Evolutionary conservation across 2,888 invertebrate species (phyloP).

Genomic region (Cephus sareptanus): DNA sequence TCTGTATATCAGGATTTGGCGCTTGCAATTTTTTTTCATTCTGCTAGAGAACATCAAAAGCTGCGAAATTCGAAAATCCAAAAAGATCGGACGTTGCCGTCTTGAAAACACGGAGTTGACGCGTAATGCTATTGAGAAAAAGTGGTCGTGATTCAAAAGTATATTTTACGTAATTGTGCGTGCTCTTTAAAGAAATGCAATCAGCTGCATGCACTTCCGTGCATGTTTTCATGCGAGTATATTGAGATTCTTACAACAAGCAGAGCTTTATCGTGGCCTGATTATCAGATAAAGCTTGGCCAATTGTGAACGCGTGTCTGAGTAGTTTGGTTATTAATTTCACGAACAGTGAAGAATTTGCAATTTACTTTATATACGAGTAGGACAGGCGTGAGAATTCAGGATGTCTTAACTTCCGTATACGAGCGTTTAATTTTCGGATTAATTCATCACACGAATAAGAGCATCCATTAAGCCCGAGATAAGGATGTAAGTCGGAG

Average conservation of each 20-base stretch:
- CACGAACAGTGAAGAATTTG: background rate
- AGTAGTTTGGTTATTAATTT: background rate
- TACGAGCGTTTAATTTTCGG: constrained; percentile 26
- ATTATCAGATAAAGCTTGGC: background rate
- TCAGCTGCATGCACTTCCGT: background rate
- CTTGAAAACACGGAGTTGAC: background rate
- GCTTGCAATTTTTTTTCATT: background rate
- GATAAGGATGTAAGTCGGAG: constrained; percentile 25
- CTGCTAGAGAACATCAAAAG: background rate
- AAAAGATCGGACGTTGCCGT: too few species aligned
- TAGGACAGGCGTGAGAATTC: background rate
- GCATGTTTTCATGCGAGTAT: background rate
- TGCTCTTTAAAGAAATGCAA: background rate
- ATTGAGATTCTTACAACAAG: background rate
- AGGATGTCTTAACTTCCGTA: background rate
- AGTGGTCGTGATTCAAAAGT: background rate
- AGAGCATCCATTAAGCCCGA: constrained; percentile 32
- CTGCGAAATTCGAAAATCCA: too few species aligned
- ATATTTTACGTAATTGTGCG: background rate
- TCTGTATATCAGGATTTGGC: background rate
- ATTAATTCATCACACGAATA: constrained; percentile 32
- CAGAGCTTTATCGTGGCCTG: background rate
- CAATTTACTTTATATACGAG: background rate
- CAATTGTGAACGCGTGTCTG: background rate
- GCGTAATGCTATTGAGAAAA: background rate